Base-by-base conservation (phyloP, 2,113 vertebrate species). In the Pseudorasbora parva region DNA sequence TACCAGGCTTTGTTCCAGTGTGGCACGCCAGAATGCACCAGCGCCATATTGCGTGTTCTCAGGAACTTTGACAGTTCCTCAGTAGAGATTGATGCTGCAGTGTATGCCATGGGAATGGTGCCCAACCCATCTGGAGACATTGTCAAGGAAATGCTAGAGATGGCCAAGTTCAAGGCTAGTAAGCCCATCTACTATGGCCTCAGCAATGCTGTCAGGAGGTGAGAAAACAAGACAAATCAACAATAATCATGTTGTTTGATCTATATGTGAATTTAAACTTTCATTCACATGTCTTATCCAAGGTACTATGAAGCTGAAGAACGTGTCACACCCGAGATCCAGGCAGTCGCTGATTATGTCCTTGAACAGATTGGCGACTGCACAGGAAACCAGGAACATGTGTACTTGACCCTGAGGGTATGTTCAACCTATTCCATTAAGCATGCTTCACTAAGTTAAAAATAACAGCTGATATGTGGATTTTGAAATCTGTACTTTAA, bases 1-100 rank as follows among this genome's bases (percentile, higher is more conserved):
- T 81, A 96, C 64, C 97, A 99, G 93, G 95, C 95, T 49, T 90
- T 99, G 90, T 88, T 91, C 73, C 97, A 99, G 91, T 99, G 97
- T 0, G 98, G 98, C 71, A 97, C 96, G 47, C 93, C 95, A 17
- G 96, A 97, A 86, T 99, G 96, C 90, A 97, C 94, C 74, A 92
- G 94, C 59, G 93, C 91, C 72, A 92, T 98, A 89, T 94, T 98
- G 90, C 94, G 94, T 82, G 93, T 96, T 87, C 90, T 98, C 85
- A 94, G 94, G 82, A 94, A 82, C 8, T 92, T 93, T 27, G 90
- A 92, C 0, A 84, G 85, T 33, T 89, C 93, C 25, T 91, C 94
- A 0, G 11, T 95, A 0, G 85, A 97, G 84, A 90, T 93, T 66
- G 98, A 98, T 56, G 88, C 93, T 0, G 82, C 94, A 1, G 95